Evolutionary conservation across 1,140 invertebrate species (phyloP).

Genomic region (Agrypnia vestita): DNA sequence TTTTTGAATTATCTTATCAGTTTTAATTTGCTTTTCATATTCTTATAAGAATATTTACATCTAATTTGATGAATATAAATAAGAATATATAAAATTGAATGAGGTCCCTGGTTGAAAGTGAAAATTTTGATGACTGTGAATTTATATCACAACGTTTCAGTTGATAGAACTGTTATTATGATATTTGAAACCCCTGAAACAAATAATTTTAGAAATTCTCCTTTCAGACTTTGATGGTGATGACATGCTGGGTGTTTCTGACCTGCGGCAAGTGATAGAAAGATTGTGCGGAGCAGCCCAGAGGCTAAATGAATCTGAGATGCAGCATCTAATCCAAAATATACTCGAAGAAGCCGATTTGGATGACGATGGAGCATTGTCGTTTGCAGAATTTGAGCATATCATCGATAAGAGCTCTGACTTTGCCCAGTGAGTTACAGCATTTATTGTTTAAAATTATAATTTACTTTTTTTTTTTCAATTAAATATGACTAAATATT

Average conservation of each 20-base stretch:
- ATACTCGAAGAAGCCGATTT: slow-evolving; percentile 92
- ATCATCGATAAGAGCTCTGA: slow-evolving; percentile 94
- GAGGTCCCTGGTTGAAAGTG: too few species aligned
- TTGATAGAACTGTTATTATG: background rate
- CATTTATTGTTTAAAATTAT: too few species aligned
- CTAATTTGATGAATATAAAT: too few species aligned
- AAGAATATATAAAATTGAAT: too few species aligned
- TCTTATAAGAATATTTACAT: too few species aligned
- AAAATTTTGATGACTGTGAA: too few species aligned
- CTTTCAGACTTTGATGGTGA: slow-evolving; percentile 93
- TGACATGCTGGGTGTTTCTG: slow-evolving; percentile 87
- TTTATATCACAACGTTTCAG: too few species aligned
- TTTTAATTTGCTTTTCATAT: too few species aligned
- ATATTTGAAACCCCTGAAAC: background rate
- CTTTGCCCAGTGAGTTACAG: slow-evolving; percentile 82
- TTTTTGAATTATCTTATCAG: too few species aligned
- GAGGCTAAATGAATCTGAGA: slow-evolving; percentile 79
- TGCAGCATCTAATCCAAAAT: slow-evolving; percentile 82
- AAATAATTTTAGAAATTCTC: slow-evolving; percentile 18
- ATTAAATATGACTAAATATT: too few species aligned
- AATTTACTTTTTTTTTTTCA: too few species aligned
- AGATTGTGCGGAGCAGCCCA: slow-evolving; percentile 79
- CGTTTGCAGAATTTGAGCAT: slow-evolving; percentile 96
- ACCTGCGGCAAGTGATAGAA: slow-evolving; percentile 83
- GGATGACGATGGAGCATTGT: slow-evolving; percentile 92